Percentiles rank a stretch among this genome's conserved stretches.
phyloP scores from a whole-genome alignment of 1,140 invertebrate genomes.

The Drosophila sechellia region DNA sequence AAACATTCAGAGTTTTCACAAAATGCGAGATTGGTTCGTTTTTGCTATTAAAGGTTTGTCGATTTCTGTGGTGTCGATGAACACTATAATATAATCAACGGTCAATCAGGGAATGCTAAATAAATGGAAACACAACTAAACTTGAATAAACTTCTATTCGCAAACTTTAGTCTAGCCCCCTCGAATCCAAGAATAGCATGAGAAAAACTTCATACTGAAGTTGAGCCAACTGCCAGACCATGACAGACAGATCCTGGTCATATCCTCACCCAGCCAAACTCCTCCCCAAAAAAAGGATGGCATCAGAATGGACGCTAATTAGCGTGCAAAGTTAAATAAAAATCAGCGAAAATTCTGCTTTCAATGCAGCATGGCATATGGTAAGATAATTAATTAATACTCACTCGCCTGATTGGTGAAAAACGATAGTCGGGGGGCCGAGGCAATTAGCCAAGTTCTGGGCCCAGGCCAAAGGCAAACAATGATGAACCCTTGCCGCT shows the following conservation, averaged over 20 bases:
- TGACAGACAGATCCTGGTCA: slow-evolving; percentile 26
- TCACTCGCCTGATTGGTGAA: slow-evolving; percentile 68
- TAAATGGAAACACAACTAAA: slow-evolving; percentile 37
- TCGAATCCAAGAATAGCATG: not conserved
- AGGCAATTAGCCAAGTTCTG: slow-evolving; percentile 67
- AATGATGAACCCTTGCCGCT: slow-evolving; percentile 49
- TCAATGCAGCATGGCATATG: slow-evolving; percentile 69
- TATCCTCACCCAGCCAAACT: not conserved
- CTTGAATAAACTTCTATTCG: slow-evolving; percentile 26
- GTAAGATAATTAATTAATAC: slow-evolving; percentile 72
- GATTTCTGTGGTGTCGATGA: slow-evolving; percentile 16
- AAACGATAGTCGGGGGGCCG: slow-evolving; percentile 55
- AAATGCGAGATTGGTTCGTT: not conserved
- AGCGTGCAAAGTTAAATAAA: slow-evolving; percentile 66
- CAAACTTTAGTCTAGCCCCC: slow-evolving; percentile 27
- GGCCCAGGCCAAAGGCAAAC: slow-evolving; percentile 47
- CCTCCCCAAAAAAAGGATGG: slow-evolving; percentile 22
- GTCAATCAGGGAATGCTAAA: slow-evolving; percentile 39
- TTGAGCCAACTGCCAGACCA: slow-evolving; percentile 25
- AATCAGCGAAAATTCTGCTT: slow-evolving; percentile 65
- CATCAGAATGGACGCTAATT: slow-evolving; percentile 65
- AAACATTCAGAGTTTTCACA: not conserved
- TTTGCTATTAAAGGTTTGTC: not conserved
- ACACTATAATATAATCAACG: slow-evolving; percentile 45
- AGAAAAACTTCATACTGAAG: slow-evolving; percentile 34